phyloP scores from a whole-genome alignment of 2,797 vertebrate genomes.

The Erethizon dorsatum region DNA sequence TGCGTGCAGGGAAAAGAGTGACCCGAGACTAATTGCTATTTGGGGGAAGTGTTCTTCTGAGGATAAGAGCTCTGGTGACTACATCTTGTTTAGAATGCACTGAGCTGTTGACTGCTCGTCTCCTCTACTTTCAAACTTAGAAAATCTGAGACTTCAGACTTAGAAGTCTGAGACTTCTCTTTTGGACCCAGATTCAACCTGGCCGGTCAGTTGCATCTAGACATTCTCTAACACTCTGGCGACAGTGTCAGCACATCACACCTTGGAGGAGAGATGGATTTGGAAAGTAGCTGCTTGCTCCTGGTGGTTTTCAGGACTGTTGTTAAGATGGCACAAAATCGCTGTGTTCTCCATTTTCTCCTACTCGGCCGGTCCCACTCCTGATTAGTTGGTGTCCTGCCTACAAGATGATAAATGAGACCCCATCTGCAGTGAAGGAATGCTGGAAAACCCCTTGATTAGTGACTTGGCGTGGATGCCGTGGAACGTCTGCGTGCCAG shows the following conservation, averaged over 20 bases:
- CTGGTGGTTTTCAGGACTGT: background rate
- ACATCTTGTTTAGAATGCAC: background rate
- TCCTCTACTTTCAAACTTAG: background rate
- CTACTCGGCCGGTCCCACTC: background rate
- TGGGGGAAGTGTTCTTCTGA: background rate
- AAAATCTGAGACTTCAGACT: background rate
- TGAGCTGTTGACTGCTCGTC: background rate
- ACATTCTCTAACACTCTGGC: background rate
- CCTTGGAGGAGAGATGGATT: fast-evolving
- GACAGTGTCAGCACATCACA: no score
- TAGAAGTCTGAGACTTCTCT: background rate
- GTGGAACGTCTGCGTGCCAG: background rate
- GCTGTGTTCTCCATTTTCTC: background rate
- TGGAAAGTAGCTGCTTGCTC: background rate
- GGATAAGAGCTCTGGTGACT: background rate
- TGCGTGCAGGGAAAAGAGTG: background rate
- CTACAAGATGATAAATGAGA: background rate
- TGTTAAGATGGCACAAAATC: background rate
- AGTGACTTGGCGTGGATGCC: background rate
- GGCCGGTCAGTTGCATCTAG: background rate
- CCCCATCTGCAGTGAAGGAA: background rate
- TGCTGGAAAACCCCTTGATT: background rate
- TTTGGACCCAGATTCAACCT: background rate
- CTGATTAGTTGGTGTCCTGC: background rate
- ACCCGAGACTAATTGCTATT: background rate